phyloP scores from a whole-genome alignment of 2,888 invertebrate genomes.

The Iphiclides podalirius region DNA sequence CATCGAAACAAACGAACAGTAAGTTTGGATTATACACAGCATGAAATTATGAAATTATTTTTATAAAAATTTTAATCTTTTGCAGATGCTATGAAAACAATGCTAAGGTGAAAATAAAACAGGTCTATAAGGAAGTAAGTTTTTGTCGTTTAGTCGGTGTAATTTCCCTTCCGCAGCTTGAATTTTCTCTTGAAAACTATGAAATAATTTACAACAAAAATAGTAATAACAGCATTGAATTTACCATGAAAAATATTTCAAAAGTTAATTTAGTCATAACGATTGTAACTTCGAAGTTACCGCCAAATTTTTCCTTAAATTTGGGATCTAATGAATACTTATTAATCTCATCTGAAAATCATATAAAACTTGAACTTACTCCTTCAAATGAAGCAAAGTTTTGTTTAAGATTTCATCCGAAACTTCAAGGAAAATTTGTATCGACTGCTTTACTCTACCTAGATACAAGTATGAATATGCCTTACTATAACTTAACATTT shows the following conservation, averaged over 20 bases:
- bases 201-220: conserved; percentile 50
- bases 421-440: conserved; percentile 56
- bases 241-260: conserved; percentile 65
- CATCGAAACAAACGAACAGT: conserved; percentile 55
- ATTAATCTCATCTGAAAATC: conserved; percentile 43
- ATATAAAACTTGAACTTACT: conserved; percentile 59
- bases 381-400: conserved; percentile 40
- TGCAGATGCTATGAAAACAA: conserved; percentile 64
- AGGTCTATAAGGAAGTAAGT: conserved; percentile 58
- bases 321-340: conserved; percentile 42
- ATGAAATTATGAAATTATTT: background rate
- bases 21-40: conserved; percentile 30
- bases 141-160: conserved; percentile 63
- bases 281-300: conserved; percentile 53
- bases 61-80: conserved; percentile 12
- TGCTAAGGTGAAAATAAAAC: conserved; percentile 54
- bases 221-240: conserved; percentile 45
- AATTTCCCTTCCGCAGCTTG: conserved; percentile 64
- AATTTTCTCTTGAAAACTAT: conserved; percentile 60
- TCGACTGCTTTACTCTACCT: conserved; percentile 59
- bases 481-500: conserved; percentile 67
- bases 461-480: conserved; percentile 58
- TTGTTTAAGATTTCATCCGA: conserved; percentile 58
- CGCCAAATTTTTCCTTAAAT: conserved; percentile 55
- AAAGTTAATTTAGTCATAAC: conserved; percentile 56